Base-by-base conservation (phyloP, 2,113 vertebrate species). In the Corythaixoides concolor region DNA sequence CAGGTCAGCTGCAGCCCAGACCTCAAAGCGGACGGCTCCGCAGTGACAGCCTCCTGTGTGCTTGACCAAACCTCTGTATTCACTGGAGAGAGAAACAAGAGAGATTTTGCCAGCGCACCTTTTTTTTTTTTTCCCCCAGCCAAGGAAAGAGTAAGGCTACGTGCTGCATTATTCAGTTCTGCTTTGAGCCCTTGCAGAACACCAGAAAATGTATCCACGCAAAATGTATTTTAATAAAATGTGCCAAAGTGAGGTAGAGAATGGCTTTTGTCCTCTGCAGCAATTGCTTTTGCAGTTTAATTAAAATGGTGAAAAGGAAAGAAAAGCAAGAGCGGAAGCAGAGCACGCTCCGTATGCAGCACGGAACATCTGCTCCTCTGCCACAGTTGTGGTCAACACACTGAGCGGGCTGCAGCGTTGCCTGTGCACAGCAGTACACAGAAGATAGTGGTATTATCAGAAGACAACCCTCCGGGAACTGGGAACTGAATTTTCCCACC, bases 11-110 rank as follows among this genome's bases (percentile, higher is more conserved):
- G 98, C 97, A 66, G 97, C 98, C 98, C 98, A 98, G 68, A 99
- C 99, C 97, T 99, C 98, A 88, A 99, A 99, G 60, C 99, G 98
- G 55, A 99, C 93, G 0, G 99, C 98, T 22, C 99, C 99, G 14
- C 99, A 99, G 97, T 99, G 99, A 87, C 99, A 99, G 68, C 99
- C 99, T 28, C 99, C 99, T 0, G 97, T 98, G 95, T 99, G 99
- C 75, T 98, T 99, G 92, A 99, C 99, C 86, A 98, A 96, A n/a
- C 98, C 98, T 94, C 97, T 97, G 97, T 98, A 97, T 37, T 98
- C 98, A 59, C 98, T 99, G 93, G 15, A 75, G 7, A 62, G 75
- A 88, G 52, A 91, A 76, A 97, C 55, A 62, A 62, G 74, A 32
- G 9, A 76, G 60, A 37, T n/a, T 43, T n/a, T 17, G 45, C 33